Conservation (phyloP, 2,113 vertebrate genomes). For the Bothrops jararaca region DNA sequence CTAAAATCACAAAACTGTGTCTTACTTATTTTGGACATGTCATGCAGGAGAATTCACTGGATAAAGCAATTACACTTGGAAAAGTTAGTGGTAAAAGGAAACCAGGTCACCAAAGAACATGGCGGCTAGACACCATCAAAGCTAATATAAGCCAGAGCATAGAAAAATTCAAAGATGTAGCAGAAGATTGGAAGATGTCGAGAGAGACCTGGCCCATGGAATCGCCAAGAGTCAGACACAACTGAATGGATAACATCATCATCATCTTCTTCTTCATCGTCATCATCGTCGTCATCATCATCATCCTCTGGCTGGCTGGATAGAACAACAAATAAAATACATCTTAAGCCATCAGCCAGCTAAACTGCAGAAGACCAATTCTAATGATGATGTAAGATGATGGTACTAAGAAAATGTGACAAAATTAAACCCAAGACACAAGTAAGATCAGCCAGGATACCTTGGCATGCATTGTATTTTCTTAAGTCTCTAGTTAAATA, state of each 20-base stretch:
- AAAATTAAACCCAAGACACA: conserved; percentile 5
- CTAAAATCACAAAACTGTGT: not conserved
- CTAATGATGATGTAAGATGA: not conserved
- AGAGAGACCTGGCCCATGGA: not conserved
- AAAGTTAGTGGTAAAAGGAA: not conserved
- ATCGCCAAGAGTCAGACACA: not conserved
- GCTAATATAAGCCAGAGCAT: not conserved
- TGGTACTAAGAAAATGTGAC: not conserved
- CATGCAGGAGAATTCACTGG: not conserved
- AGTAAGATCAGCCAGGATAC: not conserved
- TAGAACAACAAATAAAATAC: not conserved
- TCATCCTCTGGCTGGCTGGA: not conserved
- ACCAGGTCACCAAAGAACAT: not conserved
- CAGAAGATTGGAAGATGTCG: not conserved
- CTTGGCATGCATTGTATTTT: not conserved
- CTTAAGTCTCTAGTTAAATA: not conserved
- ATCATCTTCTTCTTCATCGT: no score
- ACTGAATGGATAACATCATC: not conserved
- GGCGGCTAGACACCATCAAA: not conserved
- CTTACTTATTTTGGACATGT: not conserved
- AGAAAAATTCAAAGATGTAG: not conserved
- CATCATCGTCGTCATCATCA: no score
- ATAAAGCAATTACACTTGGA: not conserved
- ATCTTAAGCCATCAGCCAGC: not conserved
- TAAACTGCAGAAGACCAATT: not conserved